Percentiles rank a stretch among this genome's conserved stretches.
Conservation (phyloP, 2,113 vertebrate genomes). For the Fregetta grallaria region DNA sequence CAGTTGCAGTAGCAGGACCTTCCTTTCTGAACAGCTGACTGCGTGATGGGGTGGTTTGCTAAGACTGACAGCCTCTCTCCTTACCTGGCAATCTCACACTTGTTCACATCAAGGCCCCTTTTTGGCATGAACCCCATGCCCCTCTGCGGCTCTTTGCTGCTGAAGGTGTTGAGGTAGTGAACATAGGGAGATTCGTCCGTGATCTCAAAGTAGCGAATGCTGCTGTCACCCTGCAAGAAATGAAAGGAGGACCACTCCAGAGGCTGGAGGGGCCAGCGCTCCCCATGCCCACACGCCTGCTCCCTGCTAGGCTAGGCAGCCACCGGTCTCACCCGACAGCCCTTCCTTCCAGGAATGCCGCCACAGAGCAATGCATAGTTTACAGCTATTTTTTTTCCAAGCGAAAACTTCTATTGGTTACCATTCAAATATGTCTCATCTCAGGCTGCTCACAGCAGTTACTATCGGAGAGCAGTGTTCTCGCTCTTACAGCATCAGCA, state of each 20-base stretch:
- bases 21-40: neutral
- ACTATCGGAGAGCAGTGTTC: neutral
- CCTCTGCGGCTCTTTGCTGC: constrained; percentile 94
- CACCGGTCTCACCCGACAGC: fast-evolving
- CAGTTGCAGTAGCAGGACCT: neutral
- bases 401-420: neutral
- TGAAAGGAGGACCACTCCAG: neutral
- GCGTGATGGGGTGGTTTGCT: fast-evolving
- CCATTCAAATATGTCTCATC: fast-evolving
- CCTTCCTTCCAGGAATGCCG: neutral
- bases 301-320: neutral
- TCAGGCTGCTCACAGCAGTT: neutral
- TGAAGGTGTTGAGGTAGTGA: constrained; percentile 95
- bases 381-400: neutral
- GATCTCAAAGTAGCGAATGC: constrained; percentile 98
- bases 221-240: constrained; percentile 89
- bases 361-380: neutral
- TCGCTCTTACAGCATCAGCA: fast-evolving
- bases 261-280: neutral
- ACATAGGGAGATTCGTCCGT: constrained; percentile 93
- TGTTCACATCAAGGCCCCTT: constrained; percentile 95
- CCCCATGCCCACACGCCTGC: neutral
- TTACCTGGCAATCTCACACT: constrained; percentile 97
- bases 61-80: neutral
- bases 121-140: constrained; percentile 99